Percentiles rank a stretch among this genome's conserved stretches.
Evolutionary conservation across 92 coral and sea anemone genomes (phyloP).

Genomic region (Porites evermanni): DNA sequence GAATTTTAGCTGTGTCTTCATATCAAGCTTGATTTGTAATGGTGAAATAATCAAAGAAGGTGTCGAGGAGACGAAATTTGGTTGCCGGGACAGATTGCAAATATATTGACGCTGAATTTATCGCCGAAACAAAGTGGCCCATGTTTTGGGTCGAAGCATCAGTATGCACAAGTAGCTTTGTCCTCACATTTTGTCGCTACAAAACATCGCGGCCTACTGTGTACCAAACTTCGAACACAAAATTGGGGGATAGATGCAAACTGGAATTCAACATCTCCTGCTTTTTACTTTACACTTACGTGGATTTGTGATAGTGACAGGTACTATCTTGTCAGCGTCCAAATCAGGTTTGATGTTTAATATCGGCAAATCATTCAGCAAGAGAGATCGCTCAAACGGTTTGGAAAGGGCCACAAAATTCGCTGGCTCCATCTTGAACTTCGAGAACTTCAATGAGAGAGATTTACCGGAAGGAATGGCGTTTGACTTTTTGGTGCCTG

Average conservation of each 20-base stretch:
- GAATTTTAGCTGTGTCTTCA: not conserved
- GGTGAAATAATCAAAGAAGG: no score
- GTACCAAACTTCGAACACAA: no score
- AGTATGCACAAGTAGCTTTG: no score
- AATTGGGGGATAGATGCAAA: not conserved
- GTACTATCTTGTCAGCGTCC: constrained; percentile 70
- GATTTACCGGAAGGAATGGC: constrained; percentile 81
- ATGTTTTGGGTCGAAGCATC: no score
- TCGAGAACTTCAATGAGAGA: constrained; percentile 73
- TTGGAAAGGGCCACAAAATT: constrained; percentile 59
- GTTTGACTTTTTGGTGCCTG: constrained; percentile 75
- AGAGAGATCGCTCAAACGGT: constrained; percentile 50
- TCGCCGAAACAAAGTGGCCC: no score
- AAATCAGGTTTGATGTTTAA: constrained; percentile 66
- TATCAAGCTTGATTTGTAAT: not conserved
- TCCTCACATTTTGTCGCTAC: no score
- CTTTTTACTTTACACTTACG: constrained; percentile 25
- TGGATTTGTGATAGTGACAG: constrained; percentile 79
- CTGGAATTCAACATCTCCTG: not conserved
- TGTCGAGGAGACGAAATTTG: no score
- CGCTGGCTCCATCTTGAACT: constrained; percentile 66
- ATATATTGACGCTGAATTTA: no score
- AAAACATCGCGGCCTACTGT: no score
- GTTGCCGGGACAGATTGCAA: no score
- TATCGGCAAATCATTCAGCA: constrained; percentile 62